Evolutionary conservation across 2,888 invertebrate genomes (phyloP).

Genomic region (Ophion costatus): DNA sequence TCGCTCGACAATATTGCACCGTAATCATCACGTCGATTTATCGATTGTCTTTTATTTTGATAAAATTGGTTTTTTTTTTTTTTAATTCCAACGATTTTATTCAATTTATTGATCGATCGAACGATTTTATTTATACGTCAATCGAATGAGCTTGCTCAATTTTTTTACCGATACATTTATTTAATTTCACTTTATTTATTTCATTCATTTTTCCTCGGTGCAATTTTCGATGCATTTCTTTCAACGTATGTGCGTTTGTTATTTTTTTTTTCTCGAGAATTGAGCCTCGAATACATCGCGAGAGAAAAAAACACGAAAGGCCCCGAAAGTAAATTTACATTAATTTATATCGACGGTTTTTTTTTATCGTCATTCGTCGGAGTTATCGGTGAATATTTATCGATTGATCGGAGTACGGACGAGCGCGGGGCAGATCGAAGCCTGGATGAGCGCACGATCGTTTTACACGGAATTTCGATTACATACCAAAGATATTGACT

Average conservation of each 20-base stretch:
- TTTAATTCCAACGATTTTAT: not conserved
- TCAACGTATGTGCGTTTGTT: too few relatives aligned
- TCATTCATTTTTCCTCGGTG: not conserved
- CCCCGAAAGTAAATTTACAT: too few relatives aligned
- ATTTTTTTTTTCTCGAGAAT: not conserved
- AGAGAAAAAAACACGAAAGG: not conserved
- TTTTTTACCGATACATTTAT: not conserved
- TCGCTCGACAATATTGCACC: not conserved
- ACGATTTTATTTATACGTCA: not conserved
- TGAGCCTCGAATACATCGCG: not conserved
- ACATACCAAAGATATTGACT: slow-evolving; percentile 30
- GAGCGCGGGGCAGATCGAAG: not conserved
- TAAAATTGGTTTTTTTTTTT: not conserved
- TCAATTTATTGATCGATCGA: not conserved
- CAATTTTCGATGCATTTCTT: not conserved
- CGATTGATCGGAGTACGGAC: not conserved
- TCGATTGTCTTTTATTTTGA: not conserved
- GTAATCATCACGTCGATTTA: not conserved
- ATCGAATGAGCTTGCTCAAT: not conserved
- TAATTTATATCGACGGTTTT: too few relatives aligned
- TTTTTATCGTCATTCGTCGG: too few relatives aligned
- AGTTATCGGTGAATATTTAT: too few relatives aligned
- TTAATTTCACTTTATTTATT: not conserved
- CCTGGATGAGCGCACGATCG: not conserved
- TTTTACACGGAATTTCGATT: slow-evolving; percentile 8